phyloP scores from a whole-genome alignment of 1,140 invertebrate species.

The Pseudachorutes palmiensis region DNA sequence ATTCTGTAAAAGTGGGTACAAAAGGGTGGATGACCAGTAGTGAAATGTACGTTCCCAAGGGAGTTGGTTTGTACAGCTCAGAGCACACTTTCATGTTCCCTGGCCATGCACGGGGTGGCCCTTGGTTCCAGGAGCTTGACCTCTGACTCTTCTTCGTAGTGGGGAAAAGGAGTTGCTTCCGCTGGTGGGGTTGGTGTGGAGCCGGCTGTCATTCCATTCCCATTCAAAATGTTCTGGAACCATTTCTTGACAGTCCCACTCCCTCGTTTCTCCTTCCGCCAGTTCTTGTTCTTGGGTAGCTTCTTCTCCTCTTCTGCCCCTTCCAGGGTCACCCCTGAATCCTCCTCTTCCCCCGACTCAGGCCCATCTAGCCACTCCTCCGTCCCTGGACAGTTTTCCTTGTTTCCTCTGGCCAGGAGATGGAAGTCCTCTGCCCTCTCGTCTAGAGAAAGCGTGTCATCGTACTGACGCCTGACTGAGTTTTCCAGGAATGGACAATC shows the following conservation, averaged over 20 bases:
- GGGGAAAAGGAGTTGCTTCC: background rate
- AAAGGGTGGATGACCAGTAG: too few relatives aligned
- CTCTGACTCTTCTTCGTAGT: background rate
- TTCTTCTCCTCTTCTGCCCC: background rate
- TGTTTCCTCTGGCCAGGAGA: conserved; percentile 14
- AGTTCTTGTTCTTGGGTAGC: background rate
- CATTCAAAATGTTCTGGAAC: conserved; percentile 36
- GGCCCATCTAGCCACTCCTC: background rate
- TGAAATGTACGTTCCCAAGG: too few relatives aligned
- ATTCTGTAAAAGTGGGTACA: too few relatives aligned
- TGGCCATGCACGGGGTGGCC: background rate
- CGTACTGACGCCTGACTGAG: too few relatives aligned
- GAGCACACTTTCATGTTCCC: background rate
- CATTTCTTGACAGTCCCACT: conserved; percentile 27
- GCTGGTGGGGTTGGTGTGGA: background rate
- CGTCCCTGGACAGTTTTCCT: background rate
- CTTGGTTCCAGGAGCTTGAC: background rate
- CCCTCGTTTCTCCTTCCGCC: background rate
- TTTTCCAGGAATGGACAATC: too few relatives aligned
- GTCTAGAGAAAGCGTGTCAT: conserved; percentile 15
- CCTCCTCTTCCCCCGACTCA: conserved; percentile 12
- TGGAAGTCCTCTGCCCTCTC: conserved; percentile 22
- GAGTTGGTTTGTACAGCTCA: too few relatives aligned
- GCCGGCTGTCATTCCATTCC: conserved; percentile 26
- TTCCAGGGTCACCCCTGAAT: background rate